Percentiles rank a stretch among this genome's conserved stretches.
Evolutionary conservation across 2,797 vertebrate genomes (phyloP).

Genomic region (Leuciscus waleckii): DNA sequence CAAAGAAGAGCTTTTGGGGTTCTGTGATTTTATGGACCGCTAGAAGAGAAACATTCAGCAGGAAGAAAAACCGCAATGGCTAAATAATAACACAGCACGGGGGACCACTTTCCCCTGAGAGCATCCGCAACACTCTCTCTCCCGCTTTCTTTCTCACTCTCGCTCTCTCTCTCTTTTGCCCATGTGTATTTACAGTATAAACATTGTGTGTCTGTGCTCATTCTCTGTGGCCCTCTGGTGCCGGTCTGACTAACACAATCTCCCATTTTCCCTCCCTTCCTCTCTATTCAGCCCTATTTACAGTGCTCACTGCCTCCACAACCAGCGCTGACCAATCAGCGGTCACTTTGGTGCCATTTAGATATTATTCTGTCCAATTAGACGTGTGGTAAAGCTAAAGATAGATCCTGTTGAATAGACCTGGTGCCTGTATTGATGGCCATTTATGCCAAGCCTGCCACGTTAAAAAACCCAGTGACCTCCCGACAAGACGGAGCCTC

Average conservation of each 20-base stretch:
- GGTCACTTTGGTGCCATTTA: slow-evolving; percentile 59
- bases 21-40: slow-evolving; percentile 57
- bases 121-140: slow-evolving; percentile 36
- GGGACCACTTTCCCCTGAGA: slow-evolving; percentile 51
- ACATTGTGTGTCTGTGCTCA: slow-evolving; percentile 58
- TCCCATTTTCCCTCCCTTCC: slow-evolving; percentile 55
- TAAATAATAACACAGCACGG: slow-evolving; percentile 61
- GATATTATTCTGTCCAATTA: slow-evolving; percentile 56
- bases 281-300: slow-evolving; percentile 59
- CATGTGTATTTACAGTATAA: slow-evolving; percentile 66
- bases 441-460: slow-evolving; percentile 35
- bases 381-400: slow-evolving; percentile 51
- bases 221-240: slow-evolving; percentile 61
- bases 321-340: slow-evolving; percentile 55
- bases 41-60: slow-evolving; percentile 63
- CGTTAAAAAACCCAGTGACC: slow-evolving; percentile 26
- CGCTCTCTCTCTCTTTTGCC: slow-evolving; percentile 43
- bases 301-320: slow-evolving; percentile 47
- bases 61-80: slow-evolving; percentile 60
- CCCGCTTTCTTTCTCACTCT: slow-evolving; percentile 32
- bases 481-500: not conserved
- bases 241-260: slow-evolving; percentile 63
- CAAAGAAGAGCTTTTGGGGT: slow-evolving; percentile 56
- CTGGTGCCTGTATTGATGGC: slow-evolving; percentile 47
- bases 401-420: slow-evolving; percentile 54